A percentile compares a stretch with the other conserved stretches of the same genome.
These are phyloP conservation scores for Netelia virgata DNA, from an alignment of 2,888 invertebrate genomes.

Conservation along the genomic window DNA sequence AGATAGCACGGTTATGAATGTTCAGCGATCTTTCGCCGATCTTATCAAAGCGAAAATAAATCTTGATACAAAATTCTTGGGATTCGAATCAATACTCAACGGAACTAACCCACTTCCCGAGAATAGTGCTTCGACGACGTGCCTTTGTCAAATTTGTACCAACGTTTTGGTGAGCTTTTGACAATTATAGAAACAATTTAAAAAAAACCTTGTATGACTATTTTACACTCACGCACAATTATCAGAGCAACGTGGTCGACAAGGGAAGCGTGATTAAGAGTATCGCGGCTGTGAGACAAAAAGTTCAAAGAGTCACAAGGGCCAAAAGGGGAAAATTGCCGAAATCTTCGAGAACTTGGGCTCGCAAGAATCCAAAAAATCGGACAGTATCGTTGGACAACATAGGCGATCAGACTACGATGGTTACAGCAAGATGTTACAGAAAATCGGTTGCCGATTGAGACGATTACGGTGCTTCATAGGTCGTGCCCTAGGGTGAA, in stretches of 20 bases:
- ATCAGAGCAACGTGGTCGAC: constrained; percentile 63
- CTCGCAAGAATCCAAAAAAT: constrained; percentile 56
- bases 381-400: constrained; percentile 59
- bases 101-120: constrained; percentile 35
- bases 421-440: constrained; percentile 37
- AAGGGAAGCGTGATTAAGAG: constrained; percentile 60
- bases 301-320: constrained; percentile 61
- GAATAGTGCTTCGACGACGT: constrained; percentile 55
- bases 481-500: no score
- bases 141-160: constrained; percentile 76
- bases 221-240: neutral
- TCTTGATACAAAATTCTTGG: constrained; percentile 79
- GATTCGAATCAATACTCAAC: constrained; percentile 77
- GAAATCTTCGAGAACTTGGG: constrained; percentile 65
- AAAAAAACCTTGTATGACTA: neutral
- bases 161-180: constrained; percentile 72
- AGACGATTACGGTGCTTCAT: no score
- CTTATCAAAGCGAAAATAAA: constrained; percentile 79
- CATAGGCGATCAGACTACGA: constrained; percentile 46
- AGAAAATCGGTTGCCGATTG: constrained; percentile 53
- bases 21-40: constrained; percentile 75
- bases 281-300: constrained; percentile 62
- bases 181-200: neutral
- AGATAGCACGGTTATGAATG: constrained; percentile 40
- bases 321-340: constrained; percentile 64